phyloP scores from a whole-genome alignment of 2,113 vertebrate species.

The Callocephalon fimbriatum region DNA sequence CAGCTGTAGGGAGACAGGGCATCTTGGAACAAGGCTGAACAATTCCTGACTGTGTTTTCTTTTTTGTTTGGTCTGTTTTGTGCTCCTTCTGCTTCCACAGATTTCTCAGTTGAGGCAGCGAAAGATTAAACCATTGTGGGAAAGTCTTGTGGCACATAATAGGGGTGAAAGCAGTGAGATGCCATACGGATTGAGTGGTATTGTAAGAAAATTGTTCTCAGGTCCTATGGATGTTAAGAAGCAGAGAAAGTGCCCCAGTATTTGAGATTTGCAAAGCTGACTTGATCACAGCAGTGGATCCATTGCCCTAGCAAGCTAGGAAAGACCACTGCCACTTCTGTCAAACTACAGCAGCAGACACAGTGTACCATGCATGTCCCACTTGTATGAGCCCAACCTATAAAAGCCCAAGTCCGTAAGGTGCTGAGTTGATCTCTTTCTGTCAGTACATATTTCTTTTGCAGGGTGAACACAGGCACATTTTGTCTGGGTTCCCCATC shows the following conservation, averaged over 20 bases:
- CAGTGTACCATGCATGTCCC: background rate
- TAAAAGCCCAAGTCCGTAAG: background rate
- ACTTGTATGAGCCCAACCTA: background rate
- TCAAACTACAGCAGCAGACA: background rate
- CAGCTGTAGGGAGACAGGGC: slow-evolving; percentile 43
- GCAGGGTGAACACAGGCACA: background rate
- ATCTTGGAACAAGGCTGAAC: slow-evolving; percentile 33
- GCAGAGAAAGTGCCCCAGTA: background rate
- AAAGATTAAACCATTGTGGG: slow-evolving; percentile 51
- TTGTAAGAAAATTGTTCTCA: slow-evolving; percentile 8
- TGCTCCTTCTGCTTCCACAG: slow-evolving; percentile 40
- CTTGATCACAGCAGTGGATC: background rate
- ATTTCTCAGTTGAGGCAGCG: slow-evolving; percentile 33
- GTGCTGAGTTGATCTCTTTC: background rate
- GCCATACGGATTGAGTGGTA: background rate
- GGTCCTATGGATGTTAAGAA: background rate
- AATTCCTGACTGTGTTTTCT: background rate
- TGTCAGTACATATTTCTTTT: background rate
- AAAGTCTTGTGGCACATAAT: slow-evolving; percentile 9
- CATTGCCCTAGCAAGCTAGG: background rate
- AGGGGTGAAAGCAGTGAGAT: slow-evolving; percentile 6
- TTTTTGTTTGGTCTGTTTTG: background rate
- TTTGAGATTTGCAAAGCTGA: background rate
- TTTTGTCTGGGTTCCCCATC: background rate
- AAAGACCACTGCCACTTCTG: background rate